phyloP scores from a whole-genome alignment of 2,113 vertebrate species.

The Spermophilus dauricus region DNA sequence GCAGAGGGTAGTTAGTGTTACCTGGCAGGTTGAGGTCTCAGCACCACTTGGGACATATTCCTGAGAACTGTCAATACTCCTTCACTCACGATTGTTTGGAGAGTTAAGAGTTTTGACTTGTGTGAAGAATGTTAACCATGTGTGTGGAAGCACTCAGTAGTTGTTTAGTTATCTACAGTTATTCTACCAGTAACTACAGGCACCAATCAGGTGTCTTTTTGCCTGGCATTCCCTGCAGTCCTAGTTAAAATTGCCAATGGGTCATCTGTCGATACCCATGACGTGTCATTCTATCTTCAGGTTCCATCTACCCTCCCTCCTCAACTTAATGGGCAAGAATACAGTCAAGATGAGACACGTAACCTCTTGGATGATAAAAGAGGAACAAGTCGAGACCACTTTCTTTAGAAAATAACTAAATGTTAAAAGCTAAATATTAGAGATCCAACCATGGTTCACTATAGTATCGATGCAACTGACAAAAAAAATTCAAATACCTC shows the following conservation, averaged over 20 bases:
- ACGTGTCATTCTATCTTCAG: neutral
- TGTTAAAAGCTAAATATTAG: neutral
- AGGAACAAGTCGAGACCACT: neutral
- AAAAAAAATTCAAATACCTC: neutral
- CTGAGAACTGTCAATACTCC: neutral
- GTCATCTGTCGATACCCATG: neutral
- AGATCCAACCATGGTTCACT: neutral
- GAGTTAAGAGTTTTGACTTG: neutral
- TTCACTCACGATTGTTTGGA: neutral
- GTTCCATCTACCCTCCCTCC: neutral
- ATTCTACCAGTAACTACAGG: neutral
- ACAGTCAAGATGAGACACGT: neutral
- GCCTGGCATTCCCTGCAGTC: neutral
- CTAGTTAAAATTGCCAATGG: neutral
- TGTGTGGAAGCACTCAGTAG: neutral
- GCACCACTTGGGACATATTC: neutral
- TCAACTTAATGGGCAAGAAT: neutral
- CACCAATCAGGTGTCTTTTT: neutral
- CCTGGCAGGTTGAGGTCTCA: neutral
- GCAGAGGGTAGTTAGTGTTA: neutral
- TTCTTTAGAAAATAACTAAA: neutral
- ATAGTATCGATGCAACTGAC: neutral
- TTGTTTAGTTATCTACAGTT: neutral
- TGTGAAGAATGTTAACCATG: neutral
- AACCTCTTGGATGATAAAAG: neutral